These are phyloP conservation scores for Amniataba percoides DNA, from an alignment of 2,797 vertebrate genomes.

Conservation along the genomic window DNA sequence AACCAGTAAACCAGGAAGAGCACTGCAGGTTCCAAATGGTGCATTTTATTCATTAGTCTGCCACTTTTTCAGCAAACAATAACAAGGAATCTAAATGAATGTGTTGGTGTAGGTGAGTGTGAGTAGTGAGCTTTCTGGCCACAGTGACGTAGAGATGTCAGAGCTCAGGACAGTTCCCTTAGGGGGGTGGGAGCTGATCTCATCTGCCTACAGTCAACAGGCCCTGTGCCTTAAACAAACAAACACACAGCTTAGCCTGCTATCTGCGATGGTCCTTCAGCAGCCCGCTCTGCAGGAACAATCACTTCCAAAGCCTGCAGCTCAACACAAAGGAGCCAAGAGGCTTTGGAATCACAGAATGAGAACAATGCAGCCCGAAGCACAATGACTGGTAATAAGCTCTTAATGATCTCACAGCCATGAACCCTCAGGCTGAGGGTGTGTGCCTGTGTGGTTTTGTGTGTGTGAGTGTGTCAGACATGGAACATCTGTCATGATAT, in stretches of 20 bases:
- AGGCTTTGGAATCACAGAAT: slow-evolving; percentile 80
- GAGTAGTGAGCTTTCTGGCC: slow-evolving; percentile 50
- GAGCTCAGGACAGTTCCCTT: slow-evolving; percentile 64
- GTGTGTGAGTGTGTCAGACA: slow-evolving; percentile 11
- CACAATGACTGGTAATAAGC: slow-evolving; percentile 81
- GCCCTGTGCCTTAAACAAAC: slow-evolving; percentile 83
- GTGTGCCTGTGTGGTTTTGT: slow-evolving; percentile 38
- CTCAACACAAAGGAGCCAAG: slow-evolving; percentile 82
- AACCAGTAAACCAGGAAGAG: background rate
- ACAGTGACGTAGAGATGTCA: slow-evolving; percentile 69
- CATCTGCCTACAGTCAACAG: slow-evolving; percentile 82
- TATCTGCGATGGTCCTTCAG: slow-evolving; percentile 79
- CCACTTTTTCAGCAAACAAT: slow-evolving; percentile 10
- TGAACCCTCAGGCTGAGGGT: slow-evolving; percentile 63
- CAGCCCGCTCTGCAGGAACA: slow-evolving; percentile 77
- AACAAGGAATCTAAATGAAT: slow-evolving; percentile 35
- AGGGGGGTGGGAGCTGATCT: slow-evolving; percentile 67
- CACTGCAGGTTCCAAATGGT: slow-evolving; percentile 4
- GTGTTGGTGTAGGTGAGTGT: slow-evolving; percentile 29
- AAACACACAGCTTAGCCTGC: slow-evolving; percentile 80
- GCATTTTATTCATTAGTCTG: slow-evolving; percentile 30
- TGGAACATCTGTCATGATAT: slow-evolving; percentile 44
- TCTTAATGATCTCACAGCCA: slow-evolving; percentile 79
- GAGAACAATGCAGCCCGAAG: slow-evolving; percentile 75
- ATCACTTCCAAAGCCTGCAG: slow-evolving; percentile 81